Evolutionary conservation across 2,113 vertebrate species (phyloP), one percentile per base, ranked within the genome.

Genomic region (Sarotherodon lohbergeri): DNA sequence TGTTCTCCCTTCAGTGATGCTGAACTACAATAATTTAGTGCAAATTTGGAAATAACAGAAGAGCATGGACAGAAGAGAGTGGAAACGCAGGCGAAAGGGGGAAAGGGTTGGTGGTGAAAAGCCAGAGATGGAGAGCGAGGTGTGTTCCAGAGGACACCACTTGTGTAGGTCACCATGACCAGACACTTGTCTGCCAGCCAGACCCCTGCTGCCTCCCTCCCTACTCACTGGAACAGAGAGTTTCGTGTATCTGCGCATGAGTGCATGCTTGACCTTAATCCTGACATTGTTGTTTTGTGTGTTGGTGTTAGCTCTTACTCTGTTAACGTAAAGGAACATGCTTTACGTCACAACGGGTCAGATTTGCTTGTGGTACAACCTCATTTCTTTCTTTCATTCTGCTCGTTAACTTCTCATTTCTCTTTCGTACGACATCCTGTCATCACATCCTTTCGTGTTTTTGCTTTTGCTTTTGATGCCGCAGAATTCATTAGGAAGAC

Each of bases 101-200:
- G 29, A 59, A 27, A 12, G 12, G 34, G 56, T 71, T 32, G 39
- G 46, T 48, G 22, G 29, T 46, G 57, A 80, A 29, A 78, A 56
- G 82, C 66, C 52, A 48, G 56, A 81, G 59, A 87, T 56, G 13
- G 46, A 48, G 79, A 56, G 82, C 1, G 57, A 83, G 84, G 78
- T 87, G 91, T 89, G 83, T 91, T 92, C 90, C 92, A 92, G 86
- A 86, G 85, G 91, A 93, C 94, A 88, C 78, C 56, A 73, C 4
- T 68, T 83, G 90, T 91, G 93, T 55, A 85, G 91, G 93, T 95
- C 90, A 90, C 85, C 81, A 59, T 91, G 88, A 95, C 92, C 90
- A 91, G 90, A 90, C 86, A 76, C 84, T 88, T 86, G 91, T 90
- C 90, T 87, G 82, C 41, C 55, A 2, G 86, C 90, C 91, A 89